Evolutionary conservation across 2,113 vertebrate genomes (phyloP), one percentile per base, ranked within the genome.

Genomic region (Rhineura floridana): DNA sequence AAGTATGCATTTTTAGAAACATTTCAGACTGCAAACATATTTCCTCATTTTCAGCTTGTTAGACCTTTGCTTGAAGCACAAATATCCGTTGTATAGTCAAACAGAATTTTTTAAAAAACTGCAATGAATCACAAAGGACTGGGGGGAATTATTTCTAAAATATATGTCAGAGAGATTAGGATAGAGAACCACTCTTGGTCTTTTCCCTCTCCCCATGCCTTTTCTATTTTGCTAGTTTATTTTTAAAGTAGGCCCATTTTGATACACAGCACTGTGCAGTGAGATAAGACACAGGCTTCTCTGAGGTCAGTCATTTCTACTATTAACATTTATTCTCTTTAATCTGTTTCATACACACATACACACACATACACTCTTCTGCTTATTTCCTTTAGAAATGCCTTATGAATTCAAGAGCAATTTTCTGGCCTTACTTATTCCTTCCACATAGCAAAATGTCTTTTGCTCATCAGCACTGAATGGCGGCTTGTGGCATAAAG

Each of bases 161-260:
- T 79, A 82, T 87, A 85, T 89, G 88, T 81, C 63, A 81, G 72
- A 88, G 85, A 88, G 93, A 96, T 95, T 96, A 94, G 94, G 93
- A 95, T 90, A 93, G 93, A 95, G 87, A 94, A 93, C 90, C 90
- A 91, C 84, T 89, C 21, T 59, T 88, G 30, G 33, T 72, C 83
- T 87, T 59, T 36, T 91, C 67, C 19, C 19, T 10, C 79, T 84
- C 75, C 88, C 82, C 81, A 42, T 19, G 59, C 62, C 3, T 52
- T 86, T 92, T 88, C 65, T 76, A 48, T 81, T 30, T 25, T 19
- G 79, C 82, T 78, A 69, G 2, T 17, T 6, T 50, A 65, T 88
- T 87, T 83, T 88, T 72, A 50, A 91, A 86, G 88, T 88, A 92
- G 33, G 89, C 89, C 89, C 79, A 89, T 70, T 92, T 90, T 92